Evolutionary conservation across 1,140 invertebrate species (phyloP), one percentile per base, ranked within the genome.

Genomic region (Thaumetopoea pityocampa): DNA sequence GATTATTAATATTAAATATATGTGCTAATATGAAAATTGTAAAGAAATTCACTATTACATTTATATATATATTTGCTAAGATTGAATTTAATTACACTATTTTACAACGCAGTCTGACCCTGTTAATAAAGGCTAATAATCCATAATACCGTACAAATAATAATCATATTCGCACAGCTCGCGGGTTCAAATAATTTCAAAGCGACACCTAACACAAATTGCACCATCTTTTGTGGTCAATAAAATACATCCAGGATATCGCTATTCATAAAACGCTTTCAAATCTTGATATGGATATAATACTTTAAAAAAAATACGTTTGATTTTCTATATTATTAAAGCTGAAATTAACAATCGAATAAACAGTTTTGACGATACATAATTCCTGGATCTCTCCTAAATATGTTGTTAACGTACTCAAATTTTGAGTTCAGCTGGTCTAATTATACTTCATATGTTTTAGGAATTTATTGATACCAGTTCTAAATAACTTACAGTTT

Each of bases 51-150:
- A 66, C 67, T 70, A 73, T 79, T 73, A 79, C 60, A 72, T 73
- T 76, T 69, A 76, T 71, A 64, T n/a, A n/a, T 61, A 70, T 68
- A 79, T 77, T 82, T 68, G 56, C 66, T 80, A 72, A 72, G 67
- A 71, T 76, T 71, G 64, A 64, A 61, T 73, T 74, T 67, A 76
- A 67, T 67, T 78, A 76, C 58, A 74, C 66, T 78, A 77, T 70
- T 60, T 62, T 80, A 77, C 67, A 70, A 65, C 67, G 74, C 71
- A 71, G 61, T 70, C 61, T 60, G 70, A 83, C 79, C 79, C 79
- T 83, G 79, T 83, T 56, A 71, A 77, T 76, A 76, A 80, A 79
- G 74, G 79, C 79, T 77, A 77, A 78, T 62, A 48, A 61, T 62
- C 55, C 38, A 53, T 54, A 60, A 67, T 40, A 32, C 34, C 36